These are phyloP conservation scores for Deilephila porcellus DNA, from an alignment of 2,888 invertebrate species.

Conservation along the genomic window DNA sequence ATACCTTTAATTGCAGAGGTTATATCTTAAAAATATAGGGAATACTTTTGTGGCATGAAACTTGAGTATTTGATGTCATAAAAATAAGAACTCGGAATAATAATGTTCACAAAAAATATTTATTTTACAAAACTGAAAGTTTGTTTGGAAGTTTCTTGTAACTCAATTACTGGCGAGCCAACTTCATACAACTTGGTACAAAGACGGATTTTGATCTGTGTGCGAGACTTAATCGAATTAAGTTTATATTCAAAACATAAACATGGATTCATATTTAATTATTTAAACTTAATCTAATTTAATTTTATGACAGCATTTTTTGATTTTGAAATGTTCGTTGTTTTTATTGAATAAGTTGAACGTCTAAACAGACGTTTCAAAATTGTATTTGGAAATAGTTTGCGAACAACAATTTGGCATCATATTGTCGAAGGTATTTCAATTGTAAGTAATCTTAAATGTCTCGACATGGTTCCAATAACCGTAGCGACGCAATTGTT, in stretches of 20 bases:
- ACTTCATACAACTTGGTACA: neutral
- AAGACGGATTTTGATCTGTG: conserved; percentile 26
- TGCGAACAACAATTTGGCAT: too few species aligned
- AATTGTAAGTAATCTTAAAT: too few species aligned
- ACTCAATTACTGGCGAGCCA: conserved; percentile 1
- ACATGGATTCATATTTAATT: neutral
- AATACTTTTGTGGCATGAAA: too few species aligned
- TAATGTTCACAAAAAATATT: conserved; percentile 2
- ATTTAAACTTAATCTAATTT: neutral
- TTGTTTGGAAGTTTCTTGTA: conserved; percentile 7
- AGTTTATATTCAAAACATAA: neutral
- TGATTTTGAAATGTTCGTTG: neutral
- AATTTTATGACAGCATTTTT: neutral
- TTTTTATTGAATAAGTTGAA: neutral
- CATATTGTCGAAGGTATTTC: too few species aligned
- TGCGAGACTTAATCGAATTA: conserved; percentile 14
- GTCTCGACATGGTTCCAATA: too few species aligned
- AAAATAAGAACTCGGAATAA: neutral
- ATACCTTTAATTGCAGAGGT: neutral
- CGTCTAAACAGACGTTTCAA: neutral
- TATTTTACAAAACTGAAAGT: conserved; percentile 12
- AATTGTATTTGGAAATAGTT: too few species aligned
- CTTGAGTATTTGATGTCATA: neutral
- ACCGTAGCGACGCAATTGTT: too few species aligned
- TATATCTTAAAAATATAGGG: neutral